These are phyloP conservation scores for Priocnemis perturbator DNA, from an alignment of 2,888 invertebrate species.

Conservation along the genomic window DNA sequence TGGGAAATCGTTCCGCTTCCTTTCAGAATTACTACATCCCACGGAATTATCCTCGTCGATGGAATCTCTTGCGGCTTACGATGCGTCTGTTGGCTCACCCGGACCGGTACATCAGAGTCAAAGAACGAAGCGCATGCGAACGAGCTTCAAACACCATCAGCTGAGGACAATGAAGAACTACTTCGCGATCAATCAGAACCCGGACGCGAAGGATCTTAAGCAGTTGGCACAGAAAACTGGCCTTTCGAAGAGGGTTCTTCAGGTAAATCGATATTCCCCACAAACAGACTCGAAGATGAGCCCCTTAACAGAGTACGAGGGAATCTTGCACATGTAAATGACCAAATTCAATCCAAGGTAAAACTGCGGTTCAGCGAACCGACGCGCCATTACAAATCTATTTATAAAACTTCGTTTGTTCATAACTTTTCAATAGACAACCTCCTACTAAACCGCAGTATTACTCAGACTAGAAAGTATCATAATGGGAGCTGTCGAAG, in stretches of 20 bases:
- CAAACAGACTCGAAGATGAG: neutral
- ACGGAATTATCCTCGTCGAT: slow-evolving; percentile 86
- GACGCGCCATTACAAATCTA: too few species aligned
- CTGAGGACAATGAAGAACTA: slow-evolving; percentile 99
- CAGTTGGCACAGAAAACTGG: slow-evolving; percentile 99
- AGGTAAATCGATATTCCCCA: slow-evolving; percentile 80
- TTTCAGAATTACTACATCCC: slow-evolving; percentile 84
- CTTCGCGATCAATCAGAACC: slow-evolving; percentile 99
- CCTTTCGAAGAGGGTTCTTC: slow-evolving; percentile 96
- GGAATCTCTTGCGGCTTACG: slow-evolving; percentile 85
- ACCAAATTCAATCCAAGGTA: too few species aligned
- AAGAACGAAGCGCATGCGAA: slow-evolving; percentile 96
- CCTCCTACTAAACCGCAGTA: too few species aligned
- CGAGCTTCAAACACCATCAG: slow-evolving; percentile 99
- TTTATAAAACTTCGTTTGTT: too few species aligned
- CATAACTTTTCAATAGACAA: too few species aligned
- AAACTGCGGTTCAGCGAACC: too few species aligned
- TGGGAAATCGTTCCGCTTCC: slow-evolving; percentile 11
- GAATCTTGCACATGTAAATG: too few species aligned
- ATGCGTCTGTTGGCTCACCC: slow-evolving; percentile 84
- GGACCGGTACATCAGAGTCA: slow-evolving; percentile 81
- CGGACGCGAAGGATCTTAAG: slow-evolving; percentile 99
- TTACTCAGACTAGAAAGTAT: too few species aligned
- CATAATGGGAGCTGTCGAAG: too few species aligned
- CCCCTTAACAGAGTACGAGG: too few species aligned